phyloP scores from a whole-genome alignment of 2,113 vertebrate genomes.

The Ptilorrhoa leucosticta region DNA sequence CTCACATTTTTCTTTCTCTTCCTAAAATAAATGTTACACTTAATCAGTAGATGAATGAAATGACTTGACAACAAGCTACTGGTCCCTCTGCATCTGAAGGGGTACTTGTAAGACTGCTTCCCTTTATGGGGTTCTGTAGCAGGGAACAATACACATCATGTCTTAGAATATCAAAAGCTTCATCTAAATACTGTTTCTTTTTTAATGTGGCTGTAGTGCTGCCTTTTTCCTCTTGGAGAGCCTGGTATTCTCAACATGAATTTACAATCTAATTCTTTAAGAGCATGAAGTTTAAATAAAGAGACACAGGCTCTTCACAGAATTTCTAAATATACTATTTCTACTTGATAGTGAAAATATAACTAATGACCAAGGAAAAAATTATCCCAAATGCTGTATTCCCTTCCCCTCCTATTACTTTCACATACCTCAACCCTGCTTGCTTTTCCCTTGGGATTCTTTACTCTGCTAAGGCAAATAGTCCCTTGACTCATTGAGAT shows the following conservation, averaged over 20 bases:
- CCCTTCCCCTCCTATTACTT: neutral
- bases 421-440: neutral
- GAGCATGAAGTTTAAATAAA: neutral
- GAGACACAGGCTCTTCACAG: neutral
- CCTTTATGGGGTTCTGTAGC: neutral
- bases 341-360: neutral
- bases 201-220: neutral
- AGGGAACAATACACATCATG: neutral
- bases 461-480: slow-evolving; percentile 41
- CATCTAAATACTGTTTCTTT: neutral
- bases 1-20: neutral
- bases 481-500: neutral
- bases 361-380: neutral
- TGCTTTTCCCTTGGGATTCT: neutral
- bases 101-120: neutral
- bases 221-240: neutral
- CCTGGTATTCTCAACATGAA: neutral
- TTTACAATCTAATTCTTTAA: neutral
- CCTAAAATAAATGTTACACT: neutral
- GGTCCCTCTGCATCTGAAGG: neutral
- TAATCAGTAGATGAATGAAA: neutral
- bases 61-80: neutral
- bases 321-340: neutral
- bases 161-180: neutral
- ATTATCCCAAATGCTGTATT: neutral